phyloP scores from a whole-genome alignment of 2,113 vertebrate species.

The Pseudorhombus dupliciocellatus region DNA sequence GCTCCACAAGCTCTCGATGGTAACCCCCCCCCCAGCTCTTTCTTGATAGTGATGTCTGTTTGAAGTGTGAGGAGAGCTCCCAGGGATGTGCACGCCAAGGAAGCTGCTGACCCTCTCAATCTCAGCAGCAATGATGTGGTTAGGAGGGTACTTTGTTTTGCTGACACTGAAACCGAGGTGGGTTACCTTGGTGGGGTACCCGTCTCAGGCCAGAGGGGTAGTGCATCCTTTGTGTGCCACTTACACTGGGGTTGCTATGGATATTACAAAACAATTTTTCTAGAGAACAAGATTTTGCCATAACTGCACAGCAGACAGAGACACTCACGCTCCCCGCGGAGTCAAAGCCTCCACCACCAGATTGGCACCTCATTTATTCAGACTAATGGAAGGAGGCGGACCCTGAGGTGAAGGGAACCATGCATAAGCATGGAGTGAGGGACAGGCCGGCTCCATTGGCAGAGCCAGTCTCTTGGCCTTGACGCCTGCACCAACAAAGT shows the following conservation, averaged over 20 bases:
- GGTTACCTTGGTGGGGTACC: not conserved
- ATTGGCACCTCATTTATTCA: slow-evolving; percentile 72
- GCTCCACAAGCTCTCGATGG: too few relatives aligned
- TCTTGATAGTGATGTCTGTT: too few relatives aligned
- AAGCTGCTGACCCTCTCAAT: too few relatives aligned
- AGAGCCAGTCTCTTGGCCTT: slow-evolving; percentile 50
- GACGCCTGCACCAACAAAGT: slow-evolving; percentile 36
- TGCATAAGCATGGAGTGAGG: slow-evolving; percentile 33
- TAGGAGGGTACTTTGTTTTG: too few relatives aligned
- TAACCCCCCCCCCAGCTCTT: too few relatives aligned
- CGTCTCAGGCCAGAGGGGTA: not conserved
- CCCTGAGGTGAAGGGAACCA: slow-evolving; percentile 44
- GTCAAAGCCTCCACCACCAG: slow-evolving; percentile 45
- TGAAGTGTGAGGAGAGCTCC: too few relatives aligned
- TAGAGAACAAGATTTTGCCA: slow-evolving; percentile 43
- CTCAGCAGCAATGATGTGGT: too few relatives aligned
- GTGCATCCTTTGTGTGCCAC: slow-evolving; percentile 10
- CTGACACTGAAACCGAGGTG: too few relatives aligned
- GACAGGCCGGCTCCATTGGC: slow-evolving; percentile 51
- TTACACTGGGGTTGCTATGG: not conserved
- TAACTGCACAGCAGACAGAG: slow-evolving; percentile 37
- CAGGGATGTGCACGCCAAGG: too few relatives aligned
- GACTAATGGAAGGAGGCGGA: slow-evolving; percentile 63
- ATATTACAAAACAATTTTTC: too few relatives aligned
- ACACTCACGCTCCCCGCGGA: slow-evolving; percentile 33